Base-by-base conservation (phyloP, 2,888 invertebrate genomes). In the Lithophane semibrunnea region DNA sequence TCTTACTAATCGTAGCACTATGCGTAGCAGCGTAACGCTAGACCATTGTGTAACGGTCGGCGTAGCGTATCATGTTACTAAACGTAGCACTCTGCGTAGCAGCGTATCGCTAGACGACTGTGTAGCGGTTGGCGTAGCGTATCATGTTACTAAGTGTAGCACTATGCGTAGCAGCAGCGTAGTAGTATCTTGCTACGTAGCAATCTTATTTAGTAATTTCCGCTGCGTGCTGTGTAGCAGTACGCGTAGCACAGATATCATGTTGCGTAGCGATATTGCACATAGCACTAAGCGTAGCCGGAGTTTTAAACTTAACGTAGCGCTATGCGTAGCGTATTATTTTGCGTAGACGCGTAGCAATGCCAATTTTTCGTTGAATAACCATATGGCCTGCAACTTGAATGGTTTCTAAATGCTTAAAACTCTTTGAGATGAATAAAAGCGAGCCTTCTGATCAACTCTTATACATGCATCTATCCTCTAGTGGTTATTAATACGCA, bases 401-500 rank as follows among this genome's bases (percentile, higher is more conserved):
- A 61, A 70, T n/a, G 49, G 18, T n/a, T n/a, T 13, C 9, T 56
- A n/a, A 13, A 56, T 9, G 37, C 37, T 37, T 37, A 5, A 37
- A 37, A 21, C 10, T n/a, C n/a, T n/a, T 12, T 56, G 56, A 4
- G n/a, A 58, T 12, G 5, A 58, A 13, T 67, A 29, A 42, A 60
- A 72, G 44, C 70, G 37, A 49, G 5, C 66, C 86, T 86, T 85
- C 83, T 78, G 66, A n/a, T 0, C 0, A 0, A 13, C 13, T 9
- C 7, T 18, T n/a, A 21, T 13, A 9, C 0, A 3, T 49, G 13
- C 21, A 21, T 29, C 24, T 54, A 65, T 18, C 60, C 79, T 70
- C 61, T 79, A 79, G 86, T 49, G 58, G 75, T 81, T 87, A 88
- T 87, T 88, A 87, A 88, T 83, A 82, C 73, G 37, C 75, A 81